Conservation (phyloP, 2,797 vertebrate species). For the Ptychobarbus kaznakovi region DNA sequence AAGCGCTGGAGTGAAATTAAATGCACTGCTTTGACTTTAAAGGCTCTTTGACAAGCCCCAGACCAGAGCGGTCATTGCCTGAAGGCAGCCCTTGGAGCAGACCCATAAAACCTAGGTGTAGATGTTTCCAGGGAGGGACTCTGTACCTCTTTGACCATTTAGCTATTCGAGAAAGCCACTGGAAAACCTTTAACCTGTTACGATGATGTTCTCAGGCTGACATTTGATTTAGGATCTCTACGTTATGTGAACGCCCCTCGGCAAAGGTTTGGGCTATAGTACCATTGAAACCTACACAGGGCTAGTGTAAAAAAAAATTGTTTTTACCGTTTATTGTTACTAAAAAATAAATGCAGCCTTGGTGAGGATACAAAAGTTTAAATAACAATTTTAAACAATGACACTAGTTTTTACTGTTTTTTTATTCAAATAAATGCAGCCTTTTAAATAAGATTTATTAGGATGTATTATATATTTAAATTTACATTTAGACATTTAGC, state of each 20-base stretch:
- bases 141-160: conserved; percentile 20
- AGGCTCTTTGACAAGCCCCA: conserved; percentile 45
- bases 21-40: conserved; percentile 43
- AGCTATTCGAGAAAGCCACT: conserved; percentile 8
- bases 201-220: conserved; percentile 22
- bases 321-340: too few species aligned
- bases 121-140: conserved; percentile 42
- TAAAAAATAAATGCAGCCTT: too few species aligned
- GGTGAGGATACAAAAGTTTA: too few species aligned
- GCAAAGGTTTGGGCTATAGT: conserved; percentile 35
- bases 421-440: neutral
- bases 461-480: neutral
- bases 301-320: too few species aligned
- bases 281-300: neutral
- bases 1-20: conserved; percentile 45
- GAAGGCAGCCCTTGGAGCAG: conserved; percentile 37
- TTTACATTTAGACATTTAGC: too few species aligned
- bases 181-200: conserved; percentile 36
- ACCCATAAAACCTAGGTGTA: conserved; percentile 40
- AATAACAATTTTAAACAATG: neutral
- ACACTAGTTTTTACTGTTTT: neutral
- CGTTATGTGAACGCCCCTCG: conserved; percentile 6
- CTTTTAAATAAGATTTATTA: neutral
- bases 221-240: conserved; percentile 17
- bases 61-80: conserved; percentile 43